Conservation (phyloP, 2,113 vertebrate genomes). For the Saiga tatarica region DNA sequence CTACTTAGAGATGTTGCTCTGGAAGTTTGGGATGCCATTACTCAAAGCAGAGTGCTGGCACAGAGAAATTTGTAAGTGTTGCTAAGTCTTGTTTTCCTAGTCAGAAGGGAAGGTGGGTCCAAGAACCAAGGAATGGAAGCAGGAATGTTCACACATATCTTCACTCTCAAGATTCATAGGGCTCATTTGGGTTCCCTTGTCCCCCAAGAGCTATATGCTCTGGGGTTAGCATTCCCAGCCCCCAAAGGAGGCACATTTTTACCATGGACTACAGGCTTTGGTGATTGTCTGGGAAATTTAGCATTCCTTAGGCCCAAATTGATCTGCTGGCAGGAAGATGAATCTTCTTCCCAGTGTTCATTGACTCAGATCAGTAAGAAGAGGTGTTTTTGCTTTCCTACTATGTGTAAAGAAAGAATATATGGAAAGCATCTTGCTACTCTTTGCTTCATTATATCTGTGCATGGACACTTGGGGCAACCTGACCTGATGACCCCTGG, state of each 20-base stretch:
- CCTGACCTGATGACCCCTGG: neutral
- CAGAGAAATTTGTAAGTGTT: neutral
- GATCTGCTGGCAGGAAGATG: neutral
- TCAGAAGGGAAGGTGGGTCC: neutral
- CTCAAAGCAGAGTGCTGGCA: neutral
- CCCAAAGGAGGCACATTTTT: neutral
- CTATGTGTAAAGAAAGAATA: neutral
- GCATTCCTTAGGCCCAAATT: neutral
- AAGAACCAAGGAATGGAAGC: neutral
- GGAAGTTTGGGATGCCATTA: neutral
- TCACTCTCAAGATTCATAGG: neutral
- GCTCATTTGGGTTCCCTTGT: neutral
- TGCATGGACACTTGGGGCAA: no score
- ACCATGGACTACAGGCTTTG: neutral
- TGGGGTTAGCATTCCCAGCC: neutral
- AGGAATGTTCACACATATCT: neutral
- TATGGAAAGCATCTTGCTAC: neutral
- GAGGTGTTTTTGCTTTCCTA: neutral
- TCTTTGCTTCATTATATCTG: neutral
- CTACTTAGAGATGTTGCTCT: neutral
- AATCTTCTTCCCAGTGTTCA: neutral
- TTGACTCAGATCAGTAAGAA: neutral
- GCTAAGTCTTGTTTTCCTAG: neutral
- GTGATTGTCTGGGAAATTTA: neutral
- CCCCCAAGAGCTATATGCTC: no score